Base-by-base conservation (phyloP, 2,888 invertebrate genomes). In the Temnothorax unifasciatus region DNA sequence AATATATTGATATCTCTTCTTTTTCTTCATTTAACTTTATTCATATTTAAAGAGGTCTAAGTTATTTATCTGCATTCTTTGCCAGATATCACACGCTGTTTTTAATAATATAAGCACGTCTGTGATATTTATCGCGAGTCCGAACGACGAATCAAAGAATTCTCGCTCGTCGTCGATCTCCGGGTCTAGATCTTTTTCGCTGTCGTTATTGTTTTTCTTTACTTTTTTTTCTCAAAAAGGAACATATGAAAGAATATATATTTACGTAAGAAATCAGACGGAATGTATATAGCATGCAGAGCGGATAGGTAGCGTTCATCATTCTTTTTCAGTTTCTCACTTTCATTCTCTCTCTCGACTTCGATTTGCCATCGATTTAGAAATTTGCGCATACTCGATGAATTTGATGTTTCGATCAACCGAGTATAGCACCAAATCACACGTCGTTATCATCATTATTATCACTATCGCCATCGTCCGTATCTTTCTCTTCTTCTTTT, bases 181-280 rank as follows among this genome's bases (percentile, higher is more conserved):
- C 61, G 74, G 61, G n/a, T 59, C 9, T 61, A 61, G 50, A 50
- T 41, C 18, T 73, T 66, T 38, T 59, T 66, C 63, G 74, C 44
- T 34, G 68, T 82, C 52, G 47, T 81, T 11, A 25, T 69, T 41
- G 18, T 66, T 59, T 75, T 75, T 77, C 6, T 74, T 77, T n/a
- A n/a, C n/a, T 3, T 66, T 59, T 75, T 75, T 77, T 34, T 74
- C 69, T 77, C 21, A 68, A 84, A 77, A 85, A 82, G 82, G 79
- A 86, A 89, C 75, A 57, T 83, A 82, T 82, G 83, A 86, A 86
- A 71, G 86, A 86, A 68, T 63, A 79, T 76, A 75, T 61, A 44
- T 86, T 83, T 82, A 66, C 68, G 57, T 83, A 86, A 86, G 59
- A 86, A 87, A 87, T 86, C 73, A 87, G 86, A 89, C 89, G 88